phyloP scores from a whole-genome alignment of 2,113 vertebrate species.

The Mirounga angustirostris region DNA sequence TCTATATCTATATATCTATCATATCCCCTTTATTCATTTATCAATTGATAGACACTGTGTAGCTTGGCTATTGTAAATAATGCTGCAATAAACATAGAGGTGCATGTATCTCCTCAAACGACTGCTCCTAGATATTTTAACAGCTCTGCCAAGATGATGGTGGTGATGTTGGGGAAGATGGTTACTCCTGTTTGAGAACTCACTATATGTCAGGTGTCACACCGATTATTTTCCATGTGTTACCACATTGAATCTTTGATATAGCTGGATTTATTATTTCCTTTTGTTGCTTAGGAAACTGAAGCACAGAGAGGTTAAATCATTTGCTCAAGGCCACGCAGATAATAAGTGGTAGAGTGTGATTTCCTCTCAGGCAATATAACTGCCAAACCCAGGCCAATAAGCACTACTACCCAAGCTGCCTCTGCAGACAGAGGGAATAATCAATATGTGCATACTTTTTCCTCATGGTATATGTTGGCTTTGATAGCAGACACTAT shows the following conservation, averaged over 20 bases:
- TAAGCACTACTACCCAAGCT: background rate
- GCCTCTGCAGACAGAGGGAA: background rate
- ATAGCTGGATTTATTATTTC: background rate
- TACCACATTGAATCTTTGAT: background rate
- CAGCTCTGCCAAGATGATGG: background rate
- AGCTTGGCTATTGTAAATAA: background rate
- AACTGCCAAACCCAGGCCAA: background rate
- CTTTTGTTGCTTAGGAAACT: constrained; percentile 20
- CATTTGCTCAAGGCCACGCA: background rate
- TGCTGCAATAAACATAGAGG: background rate
- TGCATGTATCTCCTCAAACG: background rate
- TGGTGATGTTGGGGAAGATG: background rate
- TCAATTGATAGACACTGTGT: background rate
- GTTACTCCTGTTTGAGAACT: background rate
- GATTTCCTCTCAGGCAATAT: background rate
- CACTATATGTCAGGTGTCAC: background rate
- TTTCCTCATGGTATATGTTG: background rate
- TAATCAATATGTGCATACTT: background rate
- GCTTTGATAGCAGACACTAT: background rate
- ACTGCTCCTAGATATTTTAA: background rate
- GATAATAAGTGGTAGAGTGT: background rate
- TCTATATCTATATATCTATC: background rate
- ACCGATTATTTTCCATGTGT: background rate
- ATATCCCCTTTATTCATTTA: background rate
- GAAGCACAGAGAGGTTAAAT: constrained; percentile 37